Evolutionary conservation across 2,888 invertebrate genomes (phyloP), one percentile per base, ranked within the genome.

Genomic region (Cosmia trapezina): DNA sequence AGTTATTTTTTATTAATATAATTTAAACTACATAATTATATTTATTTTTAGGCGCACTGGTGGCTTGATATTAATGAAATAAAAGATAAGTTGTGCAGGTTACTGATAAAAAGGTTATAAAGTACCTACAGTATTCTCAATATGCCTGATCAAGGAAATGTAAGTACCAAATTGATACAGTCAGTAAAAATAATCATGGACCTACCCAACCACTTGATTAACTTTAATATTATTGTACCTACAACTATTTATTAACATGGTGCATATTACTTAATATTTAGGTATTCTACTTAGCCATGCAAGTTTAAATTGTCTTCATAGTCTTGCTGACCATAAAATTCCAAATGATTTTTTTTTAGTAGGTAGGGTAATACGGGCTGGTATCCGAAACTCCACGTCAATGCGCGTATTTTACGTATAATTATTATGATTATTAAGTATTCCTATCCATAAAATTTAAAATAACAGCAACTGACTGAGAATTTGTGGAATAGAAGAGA

Each of bases 111-210:
- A 53, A 54, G 37, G 37, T 4, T 45, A 43, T 33, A 64, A 60
- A 61, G 19, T 37, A 64, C 3, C 43, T 61, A 22, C 56, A 62
- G 17, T 45, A 57, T 57, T 60, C 19, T 22, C 14, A 69, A 28
- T 22, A 81, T 83, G 81, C 83, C 73, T 69, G 73, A 79, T 69
- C 68, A 74, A 74, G 68, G 56, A 56, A 71, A 69, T 41, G 81
- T 81, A 71, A 83, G 83, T 81, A 80, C 59, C 65, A 37, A 37
- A 69, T 56, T 14, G 22, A 81, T 66, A 33, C 47, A 59, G 19
- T 51, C 57, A 70, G 19, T 69, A 69, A 28, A 59, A 75, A n/a
- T 63, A 14, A 12, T 53, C 4, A 80, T 47, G 43, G 53, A 65
- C 54, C 12, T 33, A 54, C 8, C 12, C 22, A 57, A 70, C 81